A percentile compares a stretch with the other conserved stretches of the same genome.
Evolutionary conservation across 2,888 invertebrate species (phyloP).

Genomic region (Cephus runcator): DNA sequence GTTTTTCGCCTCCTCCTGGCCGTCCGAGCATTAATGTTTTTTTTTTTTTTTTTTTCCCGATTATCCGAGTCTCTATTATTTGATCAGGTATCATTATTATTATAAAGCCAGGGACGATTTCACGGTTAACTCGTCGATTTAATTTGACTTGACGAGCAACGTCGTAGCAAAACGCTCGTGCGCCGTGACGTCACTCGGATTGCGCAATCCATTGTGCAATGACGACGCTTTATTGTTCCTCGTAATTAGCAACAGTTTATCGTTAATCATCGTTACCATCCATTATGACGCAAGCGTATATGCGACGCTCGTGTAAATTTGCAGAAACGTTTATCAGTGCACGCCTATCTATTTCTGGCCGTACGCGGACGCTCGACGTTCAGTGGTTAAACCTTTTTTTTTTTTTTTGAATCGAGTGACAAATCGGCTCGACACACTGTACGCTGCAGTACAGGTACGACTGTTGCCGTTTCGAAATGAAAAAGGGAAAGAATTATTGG

Average conservation of each 20-base stretch:
- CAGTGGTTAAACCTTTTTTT: background rate
- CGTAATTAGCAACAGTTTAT: constrained; percentile 43
- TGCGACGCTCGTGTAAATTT: background rate
- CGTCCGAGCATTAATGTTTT: accelerated
- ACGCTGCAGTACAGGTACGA: accelerated
- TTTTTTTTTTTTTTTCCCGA: background rate
- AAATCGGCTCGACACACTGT: background rate
- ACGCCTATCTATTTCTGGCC: background rate
- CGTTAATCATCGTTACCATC: constrained; percentile 36
- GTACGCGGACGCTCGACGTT: background rate
- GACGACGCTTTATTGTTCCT: constrained; percentile 24
- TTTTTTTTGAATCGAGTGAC: background rate
- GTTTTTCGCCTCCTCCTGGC: too few relatives aligned
- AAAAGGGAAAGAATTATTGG: background rate
- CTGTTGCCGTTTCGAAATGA: background rate
- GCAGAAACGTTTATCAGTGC: background rate
- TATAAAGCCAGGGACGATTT: background rate
- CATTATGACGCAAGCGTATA: background rate
- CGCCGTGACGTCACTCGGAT: background rate
- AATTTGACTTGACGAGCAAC: background rate
- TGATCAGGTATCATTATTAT: background rate
- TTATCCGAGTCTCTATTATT: background rate
- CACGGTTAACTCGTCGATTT: background rate
- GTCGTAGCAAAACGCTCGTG: background rate
- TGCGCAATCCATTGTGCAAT: background rate